Percentiles rank a stretch among this genome's conserved stretches.
phyloP scores from a whole-genome alignment of 2,113 vertebrate genomes.

The Vicugna pacos region DNA sequence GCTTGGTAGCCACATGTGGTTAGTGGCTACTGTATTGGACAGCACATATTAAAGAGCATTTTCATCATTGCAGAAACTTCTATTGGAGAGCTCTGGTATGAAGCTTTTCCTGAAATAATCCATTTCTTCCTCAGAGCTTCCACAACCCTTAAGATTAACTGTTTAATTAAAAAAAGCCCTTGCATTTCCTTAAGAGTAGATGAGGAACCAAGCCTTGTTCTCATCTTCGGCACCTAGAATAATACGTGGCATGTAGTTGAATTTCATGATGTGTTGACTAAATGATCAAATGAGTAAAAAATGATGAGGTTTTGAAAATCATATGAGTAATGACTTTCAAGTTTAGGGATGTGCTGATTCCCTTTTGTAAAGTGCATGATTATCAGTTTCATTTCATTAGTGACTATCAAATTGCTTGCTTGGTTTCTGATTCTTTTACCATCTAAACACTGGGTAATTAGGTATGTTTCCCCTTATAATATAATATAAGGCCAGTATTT shows the following conservation, averaged over 20 bases:
- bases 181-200: not conserved
- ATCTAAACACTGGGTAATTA: not conserved
- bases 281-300: conserved; percentile 23
- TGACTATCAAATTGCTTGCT: not conserved
- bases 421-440: not conserved
- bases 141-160: not conserved
- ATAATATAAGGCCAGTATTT: not conserved
- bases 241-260: not conserved
- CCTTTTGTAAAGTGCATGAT: conserved; percentile 7
- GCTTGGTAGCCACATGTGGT: not conserved
- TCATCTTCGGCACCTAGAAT: conserved; percentile 1
- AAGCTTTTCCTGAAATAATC: conserved; percentile 35
- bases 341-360: conserved; percentile 29
- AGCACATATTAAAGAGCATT: conserved; percentile 7
- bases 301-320: not conserved
- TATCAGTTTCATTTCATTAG: not conserved
- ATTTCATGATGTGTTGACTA: conserved; percentile 34
- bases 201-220: not conserved
- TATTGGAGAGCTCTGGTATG: not conserved
- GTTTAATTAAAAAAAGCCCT: not conserved
- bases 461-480: not conserved
- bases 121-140: conserved; percentile 34
- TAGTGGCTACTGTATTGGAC: conserved; percentile 17
- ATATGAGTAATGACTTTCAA: conserved; percentile 38
- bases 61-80: not conserved